phyloP scores from a whole-genome alignment of 2,797 vertebrate species.

The Anguilla anguilla region DNA sequence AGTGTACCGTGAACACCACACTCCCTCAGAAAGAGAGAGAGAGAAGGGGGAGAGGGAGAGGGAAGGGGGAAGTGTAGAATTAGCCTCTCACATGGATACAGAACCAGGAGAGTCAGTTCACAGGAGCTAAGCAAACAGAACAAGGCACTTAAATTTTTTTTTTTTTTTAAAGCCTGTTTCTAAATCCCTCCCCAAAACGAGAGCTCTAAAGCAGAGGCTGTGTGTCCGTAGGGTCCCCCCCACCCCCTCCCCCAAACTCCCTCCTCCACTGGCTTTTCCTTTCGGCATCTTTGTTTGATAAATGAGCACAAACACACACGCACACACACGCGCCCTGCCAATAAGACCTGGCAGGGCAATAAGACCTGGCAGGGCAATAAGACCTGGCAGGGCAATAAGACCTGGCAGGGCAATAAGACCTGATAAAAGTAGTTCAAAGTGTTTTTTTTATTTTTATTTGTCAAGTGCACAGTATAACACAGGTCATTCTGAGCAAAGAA shows the following conservation, averaged over 20 bases:
- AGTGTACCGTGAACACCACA: not conserved
- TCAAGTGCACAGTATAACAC: too few species aligned
- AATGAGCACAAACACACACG: constrained; percentile 30
- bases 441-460: too few species aligned
- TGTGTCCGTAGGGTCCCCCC: not conserved
- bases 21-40: not conserved
- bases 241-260: not conserved
- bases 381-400: too few species aligned
- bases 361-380: too few species aligned
- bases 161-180: constrained; percentile 25
- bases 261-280: constrained; percentile 19
- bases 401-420: too few species aligned
- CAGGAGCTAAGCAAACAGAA: not conserved
- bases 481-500: too few species aligned
- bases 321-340: not conserved
- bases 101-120: not conserved
- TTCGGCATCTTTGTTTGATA: constrained; percentile 17
- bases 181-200: not conserved
- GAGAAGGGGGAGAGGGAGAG: not conserved
- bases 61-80: not conserved
- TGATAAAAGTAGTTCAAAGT: too few species aligned
- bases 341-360: not conserved
- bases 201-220: constrained; percentile 9
- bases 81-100: not conserved
- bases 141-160: not conserved